phyloP scores from a whole-genome alignment of 2,888 invertebrate genomes.

The Pachymerium ferrugineum region DNA sequence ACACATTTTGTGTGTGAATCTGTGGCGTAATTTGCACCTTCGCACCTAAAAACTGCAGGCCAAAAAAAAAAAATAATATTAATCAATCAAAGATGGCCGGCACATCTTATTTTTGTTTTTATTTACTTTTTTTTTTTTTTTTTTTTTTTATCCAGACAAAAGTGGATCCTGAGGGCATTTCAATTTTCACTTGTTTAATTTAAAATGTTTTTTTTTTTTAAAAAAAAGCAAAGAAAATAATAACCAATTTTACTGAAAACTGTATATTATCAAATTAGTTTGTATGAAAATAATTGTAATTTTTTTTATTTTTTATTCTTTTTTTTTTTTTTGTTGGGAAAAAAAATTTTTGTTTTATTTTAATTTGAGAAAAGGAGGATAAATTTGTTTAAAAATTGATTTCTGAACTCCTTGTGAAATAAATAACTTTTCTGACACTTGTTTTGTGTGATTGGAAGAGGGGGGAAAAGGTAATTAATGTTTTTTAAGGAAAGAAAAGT shows the following conservation, averaged over 20 bases:
- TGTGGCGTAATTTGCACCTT: neutral
- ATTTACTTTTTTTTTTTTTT: neutral
- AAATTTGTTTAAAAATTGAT: neutral
- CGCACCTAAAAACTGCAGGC: neutral
- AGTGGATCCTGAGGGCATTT: neutral
- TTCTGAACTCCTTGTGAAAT: too few relatives aligned
- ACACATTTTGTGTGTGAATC: neutral
- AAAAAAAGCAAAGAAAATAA: too few relatives aligned
- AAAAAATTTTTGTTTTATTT: neutral
- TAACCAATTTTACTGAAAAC: too few relatives aligned
- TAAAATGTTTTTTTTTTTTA: too few relatives aligned
- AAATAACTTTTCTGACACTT: too few relatives aligned
- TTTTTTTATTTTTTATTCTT: neutral
- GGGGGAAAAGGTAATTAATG: neutral
- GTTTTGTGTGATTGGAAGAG: too few relatives aligned
- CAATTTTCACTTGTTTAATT: neutral
- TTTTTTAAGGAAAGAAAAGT: neutral
- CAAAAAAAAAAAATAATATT: too few relatives aligned
- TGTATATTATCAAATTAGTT: too few relatives aligned
- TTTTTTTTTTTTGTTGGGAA: neutral
- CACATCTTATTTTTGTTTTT: too few relatives aligned
- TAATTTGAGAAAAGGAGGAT: neutral
- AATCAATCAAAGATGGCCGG: slow-evolving; percentile 1
- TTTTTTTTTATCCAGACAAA: neutral
- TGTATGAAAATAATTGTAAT: neutral